Evolutionary conservation across 30 jellyfish, hydroid and myxozoan genomes (phyloP), one percentile per base, ranked within the genome.

Genomic region (Aurelia sp.): DNA sequence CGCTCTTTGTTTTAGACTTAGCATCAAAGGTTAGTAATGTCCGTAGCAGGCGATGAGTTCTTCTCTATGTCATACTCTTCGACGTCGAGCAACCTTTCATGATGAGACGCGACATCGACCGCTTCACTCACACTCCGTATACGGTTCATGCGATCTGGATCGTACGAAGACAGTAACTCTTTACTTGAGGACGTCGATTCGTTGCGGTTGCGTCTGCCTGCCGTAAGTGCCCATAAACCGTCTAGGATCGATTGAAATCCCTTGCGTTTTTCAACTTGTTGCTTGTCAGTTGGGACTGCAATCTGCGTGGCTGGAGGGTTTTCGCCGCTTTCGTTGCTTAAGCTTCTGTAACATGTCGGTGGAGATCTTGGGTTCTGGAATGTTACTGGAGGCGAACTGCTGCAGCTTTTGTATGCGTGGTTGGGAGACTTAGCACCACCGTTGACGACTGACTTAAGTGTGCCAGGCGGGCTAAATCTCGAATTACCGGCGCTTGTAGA

Each of bases 51-150:
- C 15, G 55, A 44, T 10, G 97, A 89, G 62, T 58, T 73, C 44
- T 62, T 57, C 44, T 89, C 97, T 18, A 67, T 72, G 27, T 80
- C 92, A 48, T 69, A 65, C 12, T 47, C 88, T 58, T 52, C 73
- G 12, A 44, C 87, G 30, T 35, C 61, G 16, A 86, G 79, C 21
- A 77, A 57, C 20, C 73, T 78, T 47, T 89, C 92, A 52, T 72
- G 78, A 27, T 77, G 88, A 63, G 85, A 76, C 0, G 97, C 92
- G 5, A 81, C 64, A 21, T 89, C 92, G 9, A 89, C 89, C 15
- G 92, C 97, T 66, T 89, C 97, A 35, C 97, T 89, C 55, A 89
- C 92, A 58, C 97, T 89, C 16, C 97, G 92, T 24, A 68, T 77
- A 18, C 97, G 60, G 38, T 61, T 63, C 66, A 70, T 79, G 35